Base-by-base conservation (phyloP, 2,888 invertebrate genomes). In the Galeopsomyia nigrocyanea region DNA sequence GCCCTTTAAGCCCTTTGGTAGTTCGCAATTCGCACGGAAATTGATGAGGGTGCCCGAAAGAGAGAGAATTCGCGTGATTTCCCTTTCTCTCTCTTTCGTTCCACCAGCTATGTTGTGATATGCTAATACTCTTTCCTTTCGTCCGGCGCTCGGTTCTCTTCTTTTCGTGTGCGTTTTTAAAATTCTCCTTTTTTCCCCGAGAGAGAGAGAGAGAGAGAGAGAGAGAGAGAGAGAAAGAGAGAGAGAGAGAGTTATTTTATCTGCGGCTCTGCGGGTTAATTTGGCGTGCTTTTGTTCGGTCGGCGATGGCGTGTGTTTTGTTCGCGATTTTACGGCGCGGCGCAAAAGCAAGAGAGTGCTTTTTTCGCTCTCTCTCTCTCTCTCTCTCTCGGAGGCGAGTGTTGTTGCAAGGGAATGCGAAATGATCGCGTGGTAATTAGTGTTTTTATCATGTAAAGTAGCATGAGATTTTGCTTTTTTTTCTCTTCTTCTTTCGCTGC, bases 21-120 rank as follows among this genome's bases (percentile, higher is more conserved):
- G 39, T 67, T 57, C 56, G 63, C 39, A 67, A 72, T 72, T 72
- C 63, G 50, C 63, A 21, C 58, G 63, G 64, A 53, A 72, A 72
- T 72, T 68, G 58, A 68, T 62, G 58, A 63, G 39, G 57, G 19
- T 14, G 51, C 2, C 39, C 39, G 39, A 39, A 7, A 39, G 16
- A 39, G 31, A 17, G 22, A 22, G 17, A 53, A 7, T 21, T 55
- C 51, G 39, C 60, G 67, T 66, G 61, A 71, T 66, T 47, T 39
- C 57, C 7, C 26, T n/a, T 63, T 21, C 56, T 70, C 31, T 57
- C 64, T 53, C 56, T 17, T 26, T 57, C 19, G 19, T n/a, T 53
- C 22, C 31, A 10, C 9, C 55, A 10, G 19, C 21, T 14, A 5
- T 21, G 55, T 55, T 55, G 21, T 22, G 55, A 55, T 55, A 55